Evolutionary conservation across 1,140 invertebrate species (phyloP), one percentile per base, ranked within the genome.

Genomic region (Probaryconus sp.): DNA sequence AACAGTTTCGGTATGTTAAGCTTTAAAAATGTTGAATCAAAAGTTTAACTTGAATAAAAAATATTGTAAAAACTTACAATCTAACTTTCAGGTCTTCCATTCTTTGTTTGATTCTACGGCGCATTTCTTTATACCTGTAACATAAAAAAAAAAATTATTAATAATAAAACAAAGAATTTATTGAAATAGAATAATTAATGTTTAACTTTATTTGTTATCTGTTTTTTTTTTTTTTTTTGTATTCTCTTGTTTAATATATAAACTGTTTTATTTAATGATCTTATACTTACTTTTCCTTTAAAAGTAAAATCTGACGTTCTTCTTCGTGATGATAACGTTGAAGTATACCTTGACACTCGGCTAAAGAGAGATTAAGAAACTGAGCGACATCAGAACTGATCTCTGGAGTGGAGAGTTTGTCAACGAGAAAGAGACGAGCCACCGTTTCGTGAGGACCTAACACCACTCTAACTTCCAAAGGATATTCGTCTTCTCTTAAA

Each of bases 401-500:
- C 88, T 94, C 93, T 55, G 91, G 90, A 18, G 93, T 93, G 37
- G 89, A 91, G 16, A 92, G 88, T 70, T 91, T 90, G 82, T 96
- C 94, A 82, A 95, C 94, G 47, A 96, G 86, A 84, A 94, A 96
- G 21, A 96, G 85, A 79, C 93, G 92, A 10, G 92, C 92, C 11
- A 94, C 91, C 83, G 94, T 94, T 85, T 96, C 95, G 80, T 95
- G 93, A 9, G 94, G 94, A 20, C 95, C 94, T 50, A 95, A 82
- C 61, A 93, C 90, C 9, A 96, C 91, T 60, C 94, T 88, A 33
- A 93, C 91, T 76, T 95, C 85, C 61, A 96, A 82, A 13, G 95
- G 95, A 89, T 93, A 94, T 79, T 96, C 94, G 63, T 92, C 91
- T 21, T 94, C 93, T 79, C 90, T 90, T 18, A 96, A 85, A 78